Evolutionary conservation across 1,140 invertebrate species (phyloP).

Genomic region (Luehdorfia chinensis): DNA sequence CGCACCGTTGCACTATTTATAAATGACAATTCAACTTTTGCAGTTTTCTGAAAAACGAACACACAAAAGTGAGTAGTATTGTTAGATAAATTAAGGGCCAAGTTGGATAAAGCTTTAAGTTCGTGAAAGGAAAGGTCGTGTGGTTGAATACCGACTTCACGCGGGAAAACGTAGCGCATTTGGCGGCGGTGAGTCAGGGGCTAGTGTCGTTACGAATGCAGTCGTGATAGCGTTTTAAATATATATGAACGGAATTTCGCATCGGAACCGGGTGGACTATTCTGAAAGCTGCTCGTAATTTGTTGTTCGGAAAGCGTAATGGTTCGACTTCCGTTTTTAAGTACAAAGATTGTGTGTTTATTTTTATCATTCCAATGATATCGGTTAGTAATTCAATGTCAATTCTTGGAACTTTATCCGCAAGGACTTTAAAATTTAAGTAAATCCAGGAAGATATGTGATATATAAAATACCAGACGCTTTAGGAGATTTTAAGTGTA

Average conservation of each 20-base stretch:
- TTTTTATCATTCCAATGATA: too few relatives aligned
- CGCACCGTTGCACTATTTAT: conserved; percentile 65
- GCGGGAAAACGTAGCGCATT: conserved; percentile 59
- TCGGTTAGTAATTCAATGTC: too few relatives aligned
- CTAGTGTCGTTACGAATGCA: conserved; percentile 42
- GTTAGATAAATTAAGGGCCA: conserved; percentile 19
- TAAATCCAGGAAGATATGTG: too few relatives aligned
- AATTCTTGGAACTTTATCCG: too few relatives aligned
- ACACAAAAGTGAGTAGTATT: conserved; percentile 27
- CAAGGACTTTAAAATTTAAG: too few relatives aligned
- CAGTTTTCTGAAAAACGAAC: conserved; percentile 12
- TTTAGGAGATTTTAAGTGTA: too few relatives aligned
- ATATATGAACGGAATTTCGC: conserved; percentile 32
- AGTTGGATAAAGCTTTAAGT: conserved; percentile 5
- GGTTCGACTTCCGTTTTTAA: conserved; percentile 1
- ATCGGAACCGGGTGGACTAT: conserved; percentile 21
- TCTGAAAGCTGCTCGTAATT: conserved; percentile 17
- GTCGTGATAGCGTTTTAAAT: conserved; percentile 50
- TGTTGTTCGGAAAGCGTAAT: conserved; percentile 6
- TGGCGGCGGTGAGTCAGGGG: conserved; percentile 51
- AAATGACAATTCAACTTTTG: conserved; percentile 36
- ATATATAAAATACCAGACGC: too few relatives aligned
- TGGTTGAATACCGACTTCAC: conserved; percentile 33
- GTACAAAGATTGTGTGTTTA: background rate
- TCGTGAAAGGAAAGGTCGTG: conserved; percentile 1